Conservation (phyloP, 2,113 vertebrate genomes). For the cattle (Bos taurus) region DNA sequence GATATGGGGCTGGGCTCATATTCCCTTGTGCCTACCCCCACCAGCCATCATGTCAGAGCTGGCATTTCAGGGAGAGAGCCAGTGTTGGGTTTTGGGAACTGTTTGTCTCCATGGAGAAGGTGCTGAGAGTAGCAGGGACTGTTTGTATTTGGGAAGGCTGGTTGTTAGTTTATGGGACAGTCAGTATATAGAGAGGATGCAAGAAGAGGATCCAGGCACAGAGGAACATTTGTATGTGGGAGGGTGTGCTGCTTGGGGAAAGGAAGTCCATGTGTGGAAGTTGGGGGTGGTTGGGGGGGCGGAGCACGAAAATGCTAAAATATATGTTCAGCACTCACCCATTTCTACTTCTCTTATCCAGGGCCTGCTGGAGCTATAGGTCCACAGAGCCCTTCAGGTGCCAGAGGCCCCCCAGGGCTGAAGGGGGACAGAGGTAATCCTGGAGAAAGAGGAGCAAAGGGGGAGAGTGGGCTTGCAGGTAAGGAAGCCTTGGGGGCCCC, state of each 20-base stretch:
- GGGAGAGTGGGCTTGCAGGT: conserved; percentile 72
- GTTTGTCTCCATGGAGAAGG: not conserved
- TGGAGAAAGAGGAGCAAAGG: conserved; percentile 70
- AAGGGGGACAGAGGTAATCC: conserved; percentile 70
- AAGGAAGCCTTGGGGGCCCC: not conserved
- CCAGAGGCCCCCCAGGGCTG: conserved; percentile 52
- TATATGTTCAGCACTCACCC: not conserved
- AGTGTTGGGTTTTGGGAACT: not conserved
- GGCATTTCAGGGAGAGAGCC: too few relatives aligned
- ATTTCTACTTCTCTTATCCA: conserved; percentile 14
- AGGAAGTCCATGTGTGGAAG: not conserved
- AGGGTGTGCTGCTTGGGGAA: rapidly evolving
- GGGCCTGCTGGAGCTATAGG: conserved; percentile 53
- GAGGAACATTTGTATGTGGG: not conserved
- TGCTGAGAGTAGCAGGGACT: rapidly evolving
- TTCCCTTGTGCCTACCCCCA: rapidly evolving
- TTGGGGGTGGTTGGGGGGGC: too few relatives aligned
- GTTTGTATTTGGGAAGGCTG: not conserved
- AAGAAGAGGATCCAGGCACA: not conserved
- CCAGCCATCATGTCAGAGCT: not conserved
- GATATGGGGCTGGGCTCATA: not conserved
- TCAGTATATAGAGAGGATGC: not conserved
- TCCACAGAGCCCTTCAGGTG: conserved; percentile 53
- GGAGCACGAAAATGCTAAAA: not conserved
- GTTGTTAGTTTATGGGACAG: not conserved